These are phyloP conservation scores for Drosophila borealis DNA, from an alignment of 2,888 invertebrate species.

Conservation along the genomic window DNA sequence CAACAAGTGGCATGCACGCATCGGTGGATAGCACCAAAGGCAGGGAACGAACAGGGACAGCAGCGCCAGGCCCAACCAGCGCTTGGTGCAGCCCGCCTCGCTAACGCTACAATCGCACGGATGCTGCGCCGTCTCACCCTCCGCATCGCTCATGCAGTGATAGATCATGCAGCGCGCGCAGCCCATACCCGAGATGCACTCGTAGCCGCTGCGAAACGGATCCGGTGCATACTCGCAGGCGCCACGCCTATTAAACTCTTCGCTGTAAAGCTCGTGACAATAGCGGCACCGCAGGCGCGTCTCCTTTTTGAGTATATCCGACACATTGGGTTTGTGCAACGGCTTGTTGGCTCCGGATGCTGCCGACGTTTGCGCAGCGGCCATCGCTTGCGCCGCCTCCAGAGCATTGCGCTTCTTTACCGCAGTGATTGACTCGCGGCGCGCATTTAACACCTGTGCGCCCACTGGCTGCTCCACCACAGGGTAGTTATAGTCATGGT, in stretches of 20 bases:
- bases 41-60: constrained; percentile 96
- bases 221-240: constrained; percentile 95
- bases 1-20: constrained; percentile 93
- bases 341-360: constrained; percentile 78
- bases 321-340: constrained; percentile 73
- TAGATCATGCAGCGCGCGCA: constrained; percentile 96
- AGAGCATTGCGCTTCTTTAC: constrained; percentile 89
- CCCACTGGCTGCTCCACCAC: constrained; percentile 85
- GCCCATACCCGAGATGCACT: constrained; percentile 92
- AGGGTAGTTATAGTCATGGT: constrained; percentile 95
- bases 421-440: constrained; percentile 87
- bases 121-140: constrained; percentile 93
- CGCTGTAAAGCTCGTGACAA: constrained; percentile 92
- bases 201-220: constrained; percentile 91
- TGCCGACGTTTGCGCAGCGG: constrained; percentile 81
- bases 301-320: constrained; percentile 82
- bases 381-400: constrained; percentile 82
- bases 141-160: constrained; percentile 96
- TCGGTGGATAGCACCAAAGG: constrained; percentile 96
- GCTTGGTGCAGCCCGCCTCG: constrained; percentile 90
- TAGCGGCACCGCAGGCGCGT: constrained; percentile 87
- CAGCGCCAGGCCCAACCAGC: constrained; percentile 94
- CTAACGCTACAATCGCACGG: constrained; percentile 91
- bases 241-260: constrained; percentile 94
- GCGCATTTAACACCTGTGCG: constrained; percentile 83